Conservation (phyloP, 2,797 vertebrate species). For the Sebastolobus alascanus region DNA sequence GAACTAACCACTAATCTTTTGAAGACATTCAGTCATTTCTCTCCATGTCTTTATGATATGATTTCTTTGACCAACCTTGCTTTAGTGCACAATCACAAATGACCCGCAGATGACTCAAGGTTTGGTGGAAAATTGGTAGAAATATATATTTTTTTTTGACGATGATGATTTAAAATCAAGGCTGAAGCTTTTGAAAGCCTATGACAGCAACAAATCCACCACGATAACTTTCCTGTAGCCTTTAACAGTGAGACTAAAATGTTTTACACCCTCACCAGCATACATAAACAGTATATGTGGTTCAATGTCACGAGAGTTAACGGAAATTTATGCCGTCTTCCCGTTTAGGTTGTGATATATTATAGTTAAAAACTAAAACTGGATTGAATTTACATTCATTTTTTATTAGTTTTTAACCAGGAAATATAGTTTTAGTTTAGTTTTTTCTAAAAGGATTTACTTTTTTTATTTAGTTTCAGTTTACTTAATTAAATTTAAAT, state of each 20-base stretch:
- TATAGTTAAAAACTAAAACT: too few relatives aligned
- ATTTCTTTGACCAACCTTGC: not conserved
- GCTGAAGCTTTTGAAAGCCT: not conserved
- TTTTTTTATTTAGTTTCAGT: too few relatives aligned
- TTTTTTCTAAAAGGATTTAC: too few relatives aligned
- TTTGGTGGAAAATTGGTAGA: not conserved
- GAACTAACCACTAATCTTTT: constrained; percentile 41
- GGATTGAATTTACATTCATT: too few relatives aligned
- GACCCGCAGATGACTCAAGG: not conserved
- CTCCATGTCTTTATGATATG: not conserved
- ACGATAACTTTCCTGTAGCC: not conserved
- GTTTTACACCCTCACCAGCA: not conserved
- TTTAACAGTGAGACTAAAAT: not conserved
- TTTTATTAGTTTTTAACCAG: too few relatives aligned
- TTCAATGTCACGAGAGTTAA: too few relatives aligned
- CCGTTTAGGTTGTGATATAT: too few relatives aligned
- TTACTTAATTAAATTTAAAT: too few relatives aligned
- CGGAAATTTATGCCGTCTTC: too few relatives aligned
- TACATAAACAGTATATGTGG: too few relatives aligned
- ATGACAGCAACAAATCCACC: not conserved
- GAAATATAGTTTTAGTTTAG: too few relatives aligned
- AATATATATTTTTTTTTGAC: not conserved
- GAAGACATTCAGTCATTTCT: not conserved
- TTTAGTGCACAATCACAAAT: not conserved
- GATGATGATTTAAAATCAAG: not conserved